A percentile compares a stretch with the other conserved stretches of the same genome.
Conservation (phyloP, 37 sponge, comb jelly and placozoan species). For the Cladorhizidae sp. region DNA sequence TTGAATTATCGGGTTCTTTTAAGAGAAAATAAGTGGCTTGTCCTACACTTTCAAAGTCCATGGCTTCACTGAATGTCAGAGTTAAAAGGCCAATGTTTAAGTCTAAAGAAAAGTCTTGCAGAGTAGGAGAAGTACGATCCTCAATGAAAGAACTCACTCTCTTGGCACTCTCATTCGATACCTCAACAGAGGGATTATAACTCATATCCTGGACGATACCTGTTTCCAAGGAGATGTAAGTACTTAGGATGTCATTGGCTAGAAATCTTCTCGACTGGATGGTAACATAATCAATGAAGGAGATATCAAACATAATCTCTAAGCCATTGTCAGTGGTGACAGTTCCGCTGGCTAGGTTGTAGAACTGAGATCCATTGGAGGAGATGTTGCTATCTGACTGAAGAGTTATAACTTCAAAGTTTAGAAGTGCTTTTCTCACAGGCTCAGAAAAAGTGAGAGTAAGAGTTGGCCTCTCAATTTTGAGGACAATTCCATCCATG, state of each 20-base stretch:
- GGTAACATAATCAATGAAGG: slow-evolving; percentile 70
- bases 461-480: slow-evolving; percentile 18
- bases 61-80: slow-evolving; percentile 76
- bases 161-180: slow-evolving; percentile 29
- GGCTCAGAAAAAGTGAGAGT: slow-evolving; percentile 84
- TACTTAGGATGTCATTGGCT: slow-evolving; percentile 24
- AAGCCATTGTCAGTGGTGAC: slow-evolving; percentile 50
- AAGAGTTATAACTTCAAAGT: slow-evolving; percentile 63
- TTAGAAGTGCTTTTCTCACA: slow-evolving; percentile 39
- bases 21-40: slow-evolving; percentile 11
- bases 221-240: slow-evolving; percentile 57
- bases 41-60: slow-evolving; percentile 46
- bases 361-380: slow-evolving; percentile 14
- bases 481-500: slow-evolving; percentile 44
- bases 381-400: slow-evolving; percentile 41
- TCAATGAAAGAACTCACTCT: slow-evolving; percentile 20
- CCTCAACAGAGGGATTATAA: slow-evolving; percentile 50
- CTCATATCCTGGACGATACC: slow-evolving; percentile 69
- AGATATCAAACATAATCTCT: slow-evolving; percentile 35
- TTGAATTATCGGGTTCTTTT: background rate
- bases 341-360: slow-evolving; percentile 67
- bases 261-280: slow-evolving; percentile 60
- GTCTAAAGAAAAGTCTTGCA: slow-evolving; percentile 67
- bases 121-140: slow-evolving; percentile 58
- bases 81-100: slow-evolving; percentile 57